phyloP scores from a whole-genome alignment of 2,888 invertebrate genomes.

The Rotaria magnacalcarata region DNA sequence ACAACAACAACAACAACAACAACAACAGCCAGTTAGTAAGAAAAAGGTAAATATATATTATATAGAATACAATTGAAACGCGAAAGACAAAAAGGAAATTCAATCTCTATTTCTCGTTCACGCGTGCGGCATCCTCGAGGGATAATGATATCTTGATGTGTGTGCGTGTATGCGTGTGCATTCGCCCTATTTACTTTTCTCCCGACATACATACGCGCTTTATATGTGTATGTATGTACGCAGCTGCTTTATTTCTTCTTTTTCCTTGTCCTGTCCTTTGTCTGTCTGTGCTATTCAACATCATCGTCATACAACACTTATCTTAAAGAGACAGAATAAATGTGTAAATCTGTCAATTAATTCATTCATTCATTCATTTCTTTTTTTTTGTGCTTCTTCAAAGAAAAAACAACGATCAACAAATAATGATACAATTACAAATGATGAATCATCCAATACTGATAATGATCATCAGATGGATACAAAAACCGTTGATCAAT shows the following conservation, averaged over 20 bases:
- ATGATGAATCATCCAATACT: not conserved
- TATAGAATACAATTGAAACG: conserved; percentile 29
- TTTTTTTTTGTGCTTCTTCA: not conserved
- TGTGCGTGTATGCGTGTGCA: conserved; percentile 25
- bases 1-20: not conserved
- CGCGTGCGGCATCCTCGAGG: conserved; percentile 26
- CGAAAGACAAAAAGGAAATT: conserved; percentile 21
- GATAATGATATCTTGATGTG: conserved; percentile 31
- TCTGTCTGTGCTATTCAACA: conserved; percentile 16
- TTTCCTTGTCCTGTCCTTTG: not conserved
- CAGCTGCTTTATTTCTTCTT: conserved; percentile 29
- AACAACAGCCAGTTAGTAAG: conserved; percentile 28
- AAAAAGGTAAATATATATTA: conserved; percentile 22
- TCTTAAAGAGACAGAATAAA: conserved; percentile 12
- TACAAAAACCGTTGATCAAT: not conserved
- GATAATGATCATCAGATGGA: not conserved
- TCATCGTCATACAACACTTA: conserved; percentile 23
- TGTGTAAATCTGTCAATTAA: conserved; percentile 31
- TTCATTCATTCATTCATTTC: not conserved
- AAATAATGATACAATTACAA: conserved; percentile 12
- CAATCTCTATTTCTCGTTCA: conserved; percentile 18
- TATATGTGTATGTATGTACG: not conserved
- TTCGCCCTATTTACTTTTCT: conserved; percentile 31
- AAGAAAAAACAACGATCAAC: conserved; percentile 2
- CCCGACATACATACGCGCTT: not conserved